Conservation (phyloP, 2,888 invertebrate genomes). For the Oeneis ivallda region DNA sequence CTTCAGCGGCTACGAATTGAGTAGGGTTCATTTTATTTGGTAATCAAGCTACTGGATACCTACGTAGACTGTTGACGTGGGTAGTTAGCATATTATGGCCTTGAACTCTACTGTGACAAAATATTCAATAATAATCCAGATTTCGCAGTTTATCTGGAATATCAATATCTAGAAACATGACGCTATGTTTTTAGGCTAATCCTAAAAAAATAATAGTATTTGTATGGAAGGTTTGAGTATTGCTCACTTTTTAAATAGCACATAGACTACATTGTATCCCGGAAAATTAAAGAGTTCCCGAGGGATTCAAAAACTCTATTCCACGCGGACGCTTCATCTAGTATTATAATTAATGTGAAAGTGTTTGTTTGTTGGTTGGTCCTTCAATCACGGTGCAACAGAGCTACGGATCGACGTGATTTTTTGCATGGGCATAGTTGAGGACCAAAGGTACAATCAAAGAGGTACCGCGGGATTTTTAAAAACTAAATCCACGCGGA, state of each 20-base stretch:
- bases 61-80: background rate
- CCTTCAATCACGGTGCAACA: background rate
- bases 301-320: no score
- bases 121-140: background rate
- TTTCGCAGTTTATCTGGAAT: conserved; percentile 2
- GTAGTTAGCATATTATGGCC: conserved; percentile 9
- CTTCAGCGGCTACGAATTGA: background rate
- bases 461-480: no score
- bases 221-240: background rate
- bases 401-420: no score
- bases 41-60: background rate
- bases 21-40: conserved; percentile 5
- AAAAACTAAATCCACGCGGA: no score
- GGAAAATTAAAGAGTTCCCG: no score
- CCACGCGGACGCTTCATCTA: no score
- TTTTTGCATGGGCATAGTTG: no score
- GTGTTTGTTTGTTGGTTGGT: no score
- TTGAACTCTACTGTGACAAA: background rate
- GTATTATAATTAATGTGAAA: no score
- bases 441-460: no score
- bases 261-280: no score
- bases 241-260: no score
- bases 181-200: background rate
- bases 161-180: background rate
- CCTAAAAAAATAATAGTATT: background rate